Evolutionary conservation across 1,140 invertebrate genomes (phyloP).

Genomic region (Magallana gigas): DNA sequence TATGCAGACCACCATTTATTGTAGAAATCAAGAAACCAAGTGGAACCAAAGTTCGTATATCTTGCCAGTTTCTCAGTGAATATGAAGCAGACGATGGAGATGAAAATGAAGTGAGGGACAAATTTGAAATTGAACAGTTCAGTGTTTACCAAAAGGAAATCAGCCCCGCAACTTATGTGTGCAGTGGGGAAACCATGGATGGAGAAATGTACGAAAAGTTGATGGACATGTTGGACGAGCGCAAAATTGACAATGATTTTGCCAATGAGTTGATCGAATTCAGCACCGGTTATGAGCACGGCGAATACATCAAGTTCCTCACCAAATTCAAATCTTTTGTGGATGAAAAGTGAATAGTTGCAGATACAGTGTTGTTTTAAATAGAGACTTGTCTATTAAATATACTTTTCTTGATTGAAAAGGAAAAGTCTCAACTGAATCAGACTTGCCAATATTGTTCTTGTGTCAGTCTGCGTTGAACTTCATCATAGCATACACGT

Average conservation of each 20-base stretch:
- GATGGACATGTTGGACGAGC: conserved; percentile 95
- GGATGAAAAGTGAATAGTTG: conserved; percentile 50
- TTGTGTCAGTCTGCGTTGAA: no score
- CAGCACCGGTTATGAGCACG: conserved; percentile 94
- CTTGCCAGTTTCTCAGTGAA: conserved; percentile 21
- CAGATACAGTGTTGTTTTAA: no score
- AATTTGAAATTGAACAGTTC: conserved; percentile 25
- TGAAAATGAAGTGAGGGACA: background rate
- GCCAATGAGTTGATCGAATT: conserved; percentile 91
- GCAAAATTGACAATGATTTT: conserved; percentile 95
- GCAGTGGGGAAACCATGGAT: conserved; percentile 18
- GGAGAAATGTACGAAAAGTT: conserved; percentile 90
- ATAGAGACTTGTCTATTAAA: no score
- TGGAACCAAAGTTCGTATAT: conserved; percentile 6
- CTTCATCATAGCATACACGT: no score
- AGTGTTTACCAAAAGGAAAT: background rate
- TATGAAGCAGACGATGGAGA: background rate
- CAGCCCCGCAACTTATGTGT: background rate
- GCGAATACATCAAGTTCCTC: conserved; percentile 90
- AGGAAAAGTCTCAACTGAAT: no score
- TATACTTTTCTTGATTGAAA: no score
- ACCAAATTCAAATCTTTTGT: conserved; percentile 91
- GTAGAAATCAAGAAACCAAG: conserved; percentile 15
- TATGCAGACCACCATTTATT: conserved; percentile 33
- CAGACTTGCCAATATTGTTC: no score